These are phyloP conservation scores for Smittia aterrima DNA, from an alignment of 2,888 invertebrate species.

Conservation along the genomic window DNA sequence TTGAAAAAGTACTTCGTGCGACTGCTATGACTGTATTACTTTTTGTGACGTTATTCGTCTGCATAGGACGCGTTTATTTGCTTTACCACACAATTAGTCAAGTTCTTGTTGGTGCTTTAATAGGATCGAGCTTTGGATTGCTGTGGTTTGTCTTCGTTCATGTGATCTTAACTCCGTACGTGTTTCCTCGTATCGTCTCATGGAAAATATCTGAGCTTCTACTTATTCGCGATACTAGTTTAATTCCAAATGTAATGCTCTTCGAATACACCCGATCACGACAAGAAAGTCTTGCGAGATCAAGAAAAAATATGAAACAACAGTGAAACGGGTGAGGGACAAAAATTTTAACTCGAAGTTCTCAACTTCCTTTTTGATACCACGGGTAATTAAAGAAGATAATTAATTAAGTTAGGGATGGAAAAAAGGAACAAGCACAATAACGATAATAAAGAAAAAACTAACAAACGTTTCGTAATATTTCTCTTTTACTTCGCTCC, in stretches of 20 bases:
- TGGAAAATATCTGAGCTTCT: slow-evolving; percentile 84
- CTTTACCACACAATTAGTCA: slow-evolving; percentile 82
- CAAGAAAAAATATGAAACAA: slow-evolving; percentile 58
- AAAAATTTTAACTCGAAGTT: slow-evolving; percentile 16
- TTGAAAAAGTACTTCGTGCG: slow-evolving; percentile 71
- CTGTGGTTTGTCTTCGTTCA: slow-evolving; percentile 82
- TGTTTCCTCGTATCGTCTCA: slow-evolving; percentile 80
- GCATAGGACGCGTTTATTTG: slow-evolving; percentile 75
- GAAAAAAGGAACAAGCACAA: slow-evolving; percentile 37
- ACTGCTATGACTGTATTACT: slow-evolving; percentile 63
- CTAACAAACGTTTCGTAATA: background rate
- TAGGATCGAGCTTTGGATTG: slow-evolving; percentile 72
- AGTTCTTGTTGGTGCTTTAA: slow-evolving; percentile 73
- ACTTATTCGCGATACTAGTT: slow-evolving; percentile 81
- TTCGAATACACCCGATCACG: slow-evolving; percentile 88
- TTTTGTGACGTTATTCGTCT: slow-evolving; percentile 61
- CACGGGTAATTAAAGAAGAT: background rate
- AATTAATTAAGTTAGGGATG: slow-evolving; percentile 21
- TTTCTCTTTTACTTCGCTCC: slow-evolving; percentile 40
- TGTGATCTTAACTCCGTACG: slow-evolving; percentile 69
- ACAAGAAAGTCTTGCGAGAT: slow-evolving; percentile 76
- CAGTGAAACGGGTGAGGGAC: background rate
- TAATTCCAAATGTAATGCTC: slow-evolving; percentile 90
- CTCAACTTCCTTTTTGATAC: slow-evolving; percentile 13
- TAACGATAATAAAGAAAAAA: slow-evolving; percentile 32